phyloP scores from a whole-genome alignment of 2,888 invertebrate genomes.

The Metopia argyrocephala region DNA sequence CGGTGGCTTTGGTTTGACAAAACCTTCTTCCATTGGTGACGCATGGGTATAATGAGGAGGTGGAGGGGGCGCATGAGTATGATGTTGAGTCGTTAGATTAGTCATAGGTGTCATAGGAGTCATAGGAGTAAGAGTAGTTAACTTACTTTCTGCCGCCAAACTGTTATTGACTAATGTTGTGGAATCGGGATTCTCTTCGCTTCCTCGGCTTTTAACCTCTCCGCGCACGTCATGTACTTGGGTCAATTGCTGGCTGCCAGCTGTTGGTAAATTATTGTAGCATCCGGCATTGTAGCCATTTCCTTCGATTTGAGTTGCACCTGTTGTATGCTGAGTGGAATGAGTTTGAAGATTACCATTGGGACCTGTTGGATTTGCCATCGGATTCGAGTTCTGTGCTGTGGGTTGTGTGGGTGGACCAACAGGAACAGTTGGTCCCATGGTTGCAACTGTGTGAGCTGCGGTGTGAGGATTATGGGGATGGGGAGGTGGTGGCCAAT shows the following conservation, averaged over 20 bases:
- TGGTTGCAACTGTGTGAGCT: constrained; percentile 59
- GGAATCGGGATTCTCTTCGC: constrained; percentile 87
- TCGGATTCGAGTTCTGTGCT: constrained; percentile 47
- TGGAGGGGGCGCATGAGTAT: constrained; percentile 67
- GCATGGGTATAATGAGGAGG: constrained; percentile 66
- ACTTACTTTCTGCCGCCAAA: constrained; percentile 79
- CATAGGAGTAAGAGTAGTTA: constrained; percentile 78
- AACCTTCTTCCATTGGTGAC: constrained; percentile 75
- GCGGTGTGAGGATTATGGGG: constrained; percentile 71
- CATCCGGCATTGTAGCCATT: constrained; percentile 69
- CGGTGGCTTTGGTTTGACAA: constrained; percentile 78
- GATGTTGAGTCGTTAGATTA: constrained; percentile 73
- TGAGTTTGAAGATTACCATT: constrained; percentile 54
- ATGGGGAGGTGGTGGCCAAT: constrained; percentile 81
- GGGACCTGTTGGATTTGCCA: constrained; percentile 65
- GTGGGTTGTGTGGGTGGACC: constrained; percentile 44
- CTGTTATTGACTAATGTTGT: constrained; percentile 81
- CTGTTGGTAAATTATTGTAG: constrained; percentile 73
- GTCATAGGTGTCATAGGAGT: constrained; percentile 79
- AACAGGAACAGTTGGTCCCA: constrained; percentile 38
- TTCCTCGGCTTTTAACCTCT: constrained; percentile 77
- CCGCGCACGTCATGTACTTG: constrained; percentile 72
- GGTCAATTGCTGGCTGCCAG: constrained; percentile 69
- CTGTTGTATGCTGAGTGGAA: constrained; percentile 55
- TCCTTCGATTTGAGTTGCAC: constrained; percentile 57